These are phyloP conservation scores for Linurgus olivaceus DNA, from an alignment of 2,797 vertebrate genomes.

Conservation along the genomic window DNA sequence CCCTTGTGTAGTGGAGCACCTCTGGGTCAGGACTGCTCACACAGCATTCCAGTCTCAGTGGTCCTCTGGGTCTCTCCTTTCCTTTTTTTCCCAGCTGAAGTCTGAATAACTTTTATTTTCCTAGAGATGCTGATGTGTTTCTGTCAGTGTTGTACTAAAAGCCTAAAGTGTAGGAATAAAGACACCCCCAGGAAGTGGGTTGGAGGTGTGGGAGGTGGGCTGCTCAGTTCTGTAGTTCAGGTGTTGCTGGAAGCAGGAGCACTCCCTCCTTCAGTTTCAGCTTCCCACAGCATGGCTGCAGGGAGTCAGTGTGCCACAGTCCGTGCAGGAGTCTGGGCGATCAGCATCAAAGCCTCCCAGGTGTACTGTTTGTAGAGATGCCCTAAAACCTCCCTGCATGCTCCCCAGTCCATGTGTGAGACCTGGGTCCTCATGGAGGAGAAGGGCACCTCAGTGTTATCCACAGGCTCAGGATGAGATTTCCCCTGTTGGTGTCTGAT, in stretches of 20 bases:
- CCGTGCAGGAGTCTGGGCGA: background rate
- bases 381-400: background rate
- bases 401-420: background rate
- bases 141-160: background rate
- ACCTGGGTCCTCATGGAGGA: background rate
- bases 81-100: background rate
- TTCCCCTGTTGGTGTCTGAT: background rate
- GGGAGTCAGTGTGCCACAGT: background rate
- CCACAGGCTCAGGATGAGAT: background rate
- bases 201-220: background rate
- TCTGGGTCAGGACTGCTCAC: background rate
- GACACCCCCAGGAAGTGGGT: background rate
- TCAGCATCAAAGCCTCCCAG: background rate
- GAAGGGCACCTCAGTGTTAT: background rate
- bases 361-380: background rate
- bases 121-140: background rate
- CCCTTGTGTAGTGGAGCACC: background rate
- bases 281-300: background rate
- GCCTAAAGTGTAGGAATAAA: background rate
- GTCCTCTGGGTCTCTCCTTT: background rate
- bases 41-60: background rate
- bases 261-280: background rate
- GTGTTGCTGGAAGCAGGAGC: background rate
- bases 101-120: background rate
- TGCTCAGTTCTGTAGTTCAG: background rate